phyloP scores from a whole-genome alignment of 2,797 vertebrate genomes.

The Synaphobranchus kaupii region DNA sequence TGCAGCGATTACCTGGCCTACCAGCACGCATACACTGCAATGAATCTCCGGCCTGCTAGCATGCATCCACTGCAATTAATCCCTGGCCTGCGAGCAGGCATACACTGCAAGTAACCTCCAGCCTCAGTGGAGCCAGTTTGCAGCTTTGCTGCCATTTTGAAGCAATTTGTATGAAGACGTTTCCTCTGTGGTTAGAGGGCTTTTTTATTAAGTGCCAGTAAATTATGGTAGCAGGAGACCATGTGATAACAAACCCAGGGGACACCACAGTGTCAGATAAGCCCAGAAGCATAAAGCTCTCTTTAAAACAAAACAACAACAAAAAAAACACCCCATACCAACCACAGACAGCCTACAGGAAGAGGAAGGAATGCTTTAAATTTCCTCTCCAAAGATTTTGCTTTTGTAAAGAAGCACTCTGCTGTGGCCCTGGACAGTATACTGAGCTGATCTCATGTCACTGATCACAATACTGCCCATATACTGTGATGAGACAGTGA shows the following conservation, averaged over 20 bases:
- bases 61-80: too few species aligned
- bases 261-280: constrained; percentile 37
- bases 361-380: not conserved
- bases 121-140: not conserved
- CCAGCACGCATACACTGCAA: too few species aligned
- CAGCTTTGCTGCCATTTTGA: not conserved
- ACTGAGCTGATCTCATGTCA: not conserved
- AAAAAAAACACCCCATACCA: not conserved
- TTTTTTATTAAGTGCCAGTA: constrained; percentile 1
- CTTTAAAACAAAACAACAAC: not conserved
- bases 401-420: not conserved
- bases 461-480: not conserved
- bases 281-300: not conserved
- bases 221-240: constrained; percentile 58
- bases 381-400: constrained; percentile 19
- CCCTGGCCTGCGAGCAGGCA: too few species aligned
- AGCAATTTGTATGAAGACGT: not conserved
- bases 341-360: constrained; percentile 4
- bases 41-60: too few species aligned
- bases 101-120: not conserved
- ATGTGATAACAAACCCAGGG: constrained; percentile 43
- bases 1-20: too few species aligned
- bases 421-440: not conserved
- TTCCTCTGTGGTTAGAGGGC: not conserved
- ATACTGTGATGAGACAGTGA: not conserved